phyloP scores from a whole-genome alignment of 2,888 invertebrate genomes.

The Hylaea fasciaria region DNA sequence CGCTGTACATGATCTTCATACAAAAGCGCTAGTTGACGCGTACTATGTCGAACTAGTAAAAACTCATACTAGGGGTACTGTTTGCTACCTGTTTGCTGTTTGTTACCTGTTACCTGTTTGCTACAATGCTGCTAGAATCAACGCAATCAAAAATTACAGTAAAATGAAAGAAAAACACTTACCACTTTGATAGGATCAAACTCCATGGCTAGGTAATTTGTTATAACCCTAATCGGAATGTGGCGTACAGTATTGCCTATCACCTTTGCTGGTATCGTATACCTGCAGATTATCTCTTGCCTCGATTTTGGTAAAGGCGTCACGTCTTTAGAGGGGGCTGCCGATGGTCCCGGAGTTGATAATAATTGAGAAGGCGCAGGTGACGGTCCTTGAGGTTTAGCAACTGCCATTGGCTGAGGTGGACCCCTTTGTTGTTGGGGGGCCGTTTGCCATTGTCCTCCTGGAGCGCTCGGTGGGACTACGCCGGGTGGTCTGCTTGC shows the following conservation, averaged over 20 bases:
- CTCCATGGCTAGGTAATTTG: constrained; percentile 87
- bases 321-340: constrained; percentile 2
- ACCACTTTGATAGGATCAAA: constrained; percentile 76
- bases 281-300: constrained; percentile 44
- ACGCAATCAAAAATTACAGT: not conserved
- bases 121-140: no score
- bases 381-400: no score
- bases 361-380: not conserved
- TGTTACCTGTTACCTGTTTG: no score
- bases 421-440: not conserved
- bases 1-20: no score
- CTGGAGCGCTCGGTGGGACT: not conserved
- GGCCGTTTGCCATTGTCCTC: not conserved
- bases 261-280: constrained; percentile 65
- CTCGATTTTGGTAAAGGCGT: constrained; percentile 10
- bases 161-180: constrained; percentile 49
- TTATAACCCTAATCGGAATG: constrained; percentile 69
- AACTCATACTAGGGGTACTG: no score
- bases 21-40: no score
- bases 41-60: no score
- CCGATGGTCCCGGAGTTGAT: not conserved
- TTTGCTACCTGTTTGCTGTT: no score
- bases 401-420: not conserved
- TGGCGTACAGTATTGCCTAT: constrained; percentile 62
- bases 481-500: not conserved